Conservation (phyloP, 2,888 invertebrate genomes). For the Abrostola triplasia region DNA sequence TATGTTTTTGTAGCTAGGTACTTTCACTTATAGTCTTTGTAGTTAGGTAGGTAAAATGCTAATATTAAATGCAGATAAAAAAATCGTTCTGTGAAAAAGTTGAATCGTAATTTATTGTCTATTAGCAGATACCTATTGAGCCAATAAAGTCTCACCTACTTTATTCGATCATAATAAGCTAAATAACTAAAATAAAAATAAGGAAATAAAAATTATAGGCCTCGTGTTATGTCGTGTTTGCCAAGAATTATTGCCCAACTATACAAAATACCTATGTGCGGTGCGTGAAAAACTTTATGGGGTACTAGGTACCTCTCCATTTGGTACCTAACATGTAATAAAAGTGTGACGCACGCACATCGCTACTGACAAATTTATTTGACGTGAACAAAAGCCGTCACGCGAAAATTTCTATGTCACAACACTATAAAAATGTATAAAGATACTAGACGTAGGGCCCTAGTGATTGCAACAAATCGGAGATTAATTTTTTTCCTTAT, state of each 20-base stretch:
- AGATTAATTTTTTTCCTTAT: too few relatives aligned
- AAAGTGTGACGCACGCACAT: constrained; percentile 64
- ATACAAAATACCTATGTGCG: constrained; percentile 47
- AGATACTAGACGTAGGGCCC: not conserved
- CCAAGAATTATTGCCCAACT: constrained; percentile 43
- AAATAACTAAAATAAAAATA: constrained; percentile 4
- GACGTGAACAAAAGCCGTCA: constrained; percentile 58
- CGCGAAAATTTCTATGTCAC: constrained; percentile 57
- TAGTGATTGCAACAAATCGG: too few relatives aligned
- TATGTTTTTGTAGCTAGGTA: too few relatives aligned
- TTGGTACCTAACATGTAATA: constrained; percentile 66
- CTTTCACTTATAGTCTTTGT: too few relatives aligned
- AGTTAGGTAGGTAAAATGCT: too few relatives aligned
- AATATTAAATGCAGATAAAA: too few relatives aligned
- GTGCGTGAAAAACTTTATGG: constrained; percentile 63
- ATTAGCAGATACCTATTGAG: too few relatives aligned
- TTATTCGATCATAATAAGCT: not conserved
- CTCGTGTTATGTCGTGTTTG: constrained; percentile 42
- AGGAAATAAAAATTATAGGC: constrained; percentile 22
- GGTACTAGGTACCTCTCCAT: constrained; percentile 58
- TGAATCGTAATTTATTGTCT: not conserved
- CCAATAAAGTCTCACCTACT: too few relatives aligned
- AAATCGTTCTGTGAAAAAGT: too few relatives aligned
- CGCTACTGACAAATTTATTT: constrained; percentile 67
- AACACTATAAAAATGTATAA: constrained; percentile 40